These are phyloP conservation scores for Drosophila subobscura DNA, from an alignment of 1,140 invertebrate genomes.

Conservation along the genomic window DNA sequence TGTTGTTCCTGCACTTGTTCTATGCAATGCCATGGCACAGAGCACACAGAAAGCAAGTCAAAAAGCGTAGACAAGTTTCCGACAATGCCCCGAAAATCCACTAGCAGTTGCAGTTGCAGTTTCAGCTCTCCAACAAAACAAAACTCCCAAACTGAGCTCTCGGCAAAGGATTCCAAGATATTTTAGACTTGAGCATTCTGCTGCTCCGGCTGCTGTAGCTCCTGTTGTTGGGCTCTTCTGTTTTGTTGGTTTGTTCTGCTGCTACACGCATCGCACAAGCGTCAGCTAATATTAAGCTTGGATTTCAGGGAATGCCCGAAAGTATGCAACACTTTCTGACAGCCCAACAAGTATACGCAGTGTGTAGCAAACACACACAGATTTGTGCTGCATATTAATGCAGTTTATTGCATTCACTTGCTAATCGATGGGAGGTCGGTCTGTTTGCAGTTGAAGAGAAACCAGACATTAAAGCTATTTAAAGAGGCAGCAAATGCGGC, in stretches of 20 bases:
- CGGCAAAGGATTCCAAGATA: slow-evolving; percentile 14
- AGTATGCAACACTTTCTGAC: slow-evolving; percentile 39
- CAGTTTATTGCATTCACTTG: slow-evolving; percentile 1
- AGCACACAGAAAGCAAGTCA: slow-evolving; percentile 16
- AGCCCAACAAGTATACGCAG: slow-evolving; percentile 39
- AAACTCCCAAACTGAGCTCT: slow-evolving; percentile 18
- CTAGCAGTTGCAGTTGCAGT: slow-evolving; percentile 10
- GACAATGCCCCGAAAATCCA: slow-evolving; percentile 50
- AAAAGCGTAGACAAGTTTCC: slow-evolving; percentile 62
- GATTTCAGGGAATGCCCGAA: slow-evolving; percentile 14
- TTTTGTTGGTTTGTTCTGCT: slow-evolving; percentile 21
- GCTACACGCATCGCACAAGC: slow-evolving; percentile 21
- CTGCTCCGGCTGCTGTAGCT: slow-evolving; percentile 18
- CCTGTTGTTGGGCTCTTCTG: slow-evolving; percentile 1
- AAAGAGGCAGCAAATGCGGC: too few relatives aligned
- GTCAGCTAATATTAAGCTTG: background rate
- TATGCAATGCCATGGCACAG: background rate
- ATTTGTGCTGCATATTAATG: slow-evolving; percentile 2
- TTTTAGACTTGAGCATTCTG: slow-evolving; percentile 23
- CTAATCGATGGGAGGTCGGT: too few relatives aligned
- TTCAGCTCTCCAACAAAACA: slow-evolving; percentile 11
- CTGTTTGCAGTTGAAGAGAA: too few relatives aligned
- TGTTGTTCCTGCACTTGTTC: slow-evolving; percentile 38
- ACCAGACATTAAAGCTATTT: too few relatives aligned
- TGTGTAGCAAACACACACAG: background rate